These are phyloP conservation scores for Amphiprion percula DNA, from an alignment of 2,113 vertebrate species.

Conservation along the genomic window DNA sequence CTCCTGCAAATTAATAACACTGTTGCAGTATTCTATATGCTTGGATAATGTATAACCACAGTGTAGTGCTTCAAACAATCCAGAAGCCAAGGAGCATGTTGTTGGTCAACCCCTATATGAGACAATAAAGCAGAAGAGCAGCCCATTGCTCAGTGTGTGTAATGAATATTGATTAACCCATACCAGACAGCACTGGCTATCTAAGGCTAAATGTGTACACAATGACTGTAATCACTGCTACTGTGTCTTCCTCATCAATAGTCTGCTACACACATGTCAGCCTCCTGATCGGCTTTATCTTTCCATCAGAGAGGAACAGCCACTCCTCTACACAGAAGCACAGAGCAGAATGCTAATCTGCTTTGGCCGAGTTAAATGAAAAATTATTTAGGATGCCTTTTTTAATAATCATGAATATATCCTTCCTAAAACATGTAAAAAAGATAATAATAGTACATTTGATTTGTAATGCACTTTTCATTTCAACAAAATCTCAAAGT, in stretches of 20 bases:
- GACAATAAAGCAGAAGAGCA: slow-evolving; percentile 1
- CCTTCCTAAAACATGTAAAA: neutral
- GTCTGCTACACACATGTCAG: slow-evolving; percentile 22
- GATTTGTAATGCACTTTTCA: too few relatives aligned
- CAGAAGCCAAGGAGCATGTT: neutral
- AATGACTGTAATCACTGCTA: slow-evolving; percentile 58
- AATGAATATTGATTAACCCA: slow-evolving; percentile 66
- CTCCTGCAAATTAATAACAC: neutral
- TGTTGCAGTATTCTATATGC: neutral
- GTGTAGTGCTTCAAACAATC: neutral
- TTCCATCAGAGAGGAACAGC: slow-evolving; percentile 20
- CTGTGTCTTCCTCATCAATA: slow-evolving; percentile 53
- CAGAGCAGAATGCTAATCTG: neutral
- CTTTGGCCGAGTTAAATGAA: slow-evolving; percentile 18
- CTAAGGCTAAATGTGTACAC: slow-evolving; percentile 30
- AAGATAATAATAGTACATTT: neutral
- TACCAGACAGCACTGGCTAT: slow-evolving; percentile 31
- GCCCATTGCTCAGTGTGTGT: slow-evolving; percentile 8
- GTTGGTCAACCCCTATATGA: slow-evolving; percentile 7
- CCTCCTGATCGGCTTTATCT: slow-evolving; percentile 14
- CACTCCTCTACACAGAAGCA: neutral
- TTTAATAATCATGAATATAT: neutral
- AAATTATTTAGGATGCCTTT: neutral
- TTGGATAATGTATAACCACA: neutral
- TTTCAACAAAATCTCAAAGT: too few relatives aligned